These are phyloP conservation scores for Lepisosteus oculatus DNA, from an alignment of 2,113 vertebrate species.

Conservation along the genomic window DNA sequence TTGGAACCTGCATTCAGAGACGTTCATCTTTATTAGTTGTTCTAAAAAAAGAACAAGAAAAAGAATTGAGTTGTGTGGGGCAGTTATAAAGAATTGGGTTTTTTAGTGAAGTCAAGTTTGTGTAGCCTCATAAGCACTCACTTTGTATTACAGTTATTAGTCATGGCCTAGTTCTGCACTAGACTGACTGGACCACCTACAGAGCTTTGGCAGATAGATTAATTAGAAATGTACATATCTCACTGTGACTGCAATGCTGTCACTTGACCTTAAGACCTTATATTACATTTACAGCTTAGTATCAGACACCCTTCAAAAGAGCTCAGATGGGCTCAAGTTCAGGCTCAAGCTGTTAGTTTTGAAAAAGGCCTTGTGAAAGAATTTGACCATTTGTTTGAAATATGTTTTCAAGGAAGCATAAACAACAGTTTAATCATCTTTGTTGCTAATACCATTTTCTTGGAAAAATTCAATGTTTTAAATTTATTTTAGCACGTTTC, in stretches of 20 bases:
- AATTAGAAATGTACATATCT: slow-evolving; percentile 39
- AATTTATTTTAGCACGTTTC: too few species aligned
- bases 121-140: too few species aligned
- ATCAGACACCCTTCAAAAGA: slow-evolving; percentile 4
- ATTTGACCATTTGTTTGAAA: slow-evolving; percentile 27
- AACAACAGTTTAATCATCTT: slow-evolving; percentile 28
- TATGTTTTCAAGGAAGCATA: slow-evolving; percentile 26
- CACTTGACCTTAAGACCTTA: slow-evolving; percentile 50
- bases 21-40: too few species aligned
- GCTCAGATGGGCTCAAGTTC: slow-evolving; percentile 27
- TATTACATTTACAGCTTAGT: slow-evolving; percentile 37
- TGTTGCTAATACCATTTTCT: too few species aligned
- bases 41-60: too few species aligned
- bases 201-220: slow-evolving; percentile 52
- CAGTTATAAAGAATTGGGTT: too few species aligned
- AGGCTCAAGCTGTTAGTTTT: slow-evolving; percentile 17
- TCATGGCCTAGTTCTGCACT: slow-evolving; percentile 24
- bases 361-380: neutral
- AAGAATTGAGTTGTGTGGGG: too few species aligned
- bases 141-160: slow-evolving; percentile 5
- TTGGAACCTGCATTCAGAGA: too few species aligned
- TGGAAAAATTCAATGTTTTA: too few species aligned
- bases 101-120: too few species aligned
- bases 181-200: slow-evolving; percentile 67
- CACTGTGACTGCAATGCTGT: slow-evolving; percentile 41